phyloP scores from a whole-genome alignment of 2,797 vertebrate genomes.

The Mormyrops boulengeri region DNA sequence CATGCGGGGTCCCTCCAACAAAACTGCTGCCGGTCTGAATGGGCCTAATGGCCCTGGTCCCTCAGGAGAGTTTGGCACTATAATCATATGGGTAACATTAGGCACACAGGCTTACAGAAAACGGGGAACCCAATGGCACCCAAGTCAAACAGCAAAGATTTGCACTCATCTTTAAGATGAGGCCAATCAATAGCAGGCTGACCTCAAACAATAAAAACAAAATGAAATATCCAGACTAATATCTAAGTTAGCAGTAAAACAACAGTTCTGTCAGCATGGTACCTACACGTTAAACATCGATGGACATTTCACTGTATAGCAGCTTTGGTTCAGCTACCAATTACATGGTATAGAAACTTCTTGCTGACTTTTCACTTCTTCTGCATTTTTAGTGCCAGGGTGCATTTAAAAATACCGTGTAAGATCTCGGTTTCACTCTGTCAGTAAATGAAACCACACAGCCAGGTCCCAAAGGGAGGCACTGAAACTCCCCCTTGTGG shows the following conservation, averaged over 20 bases:
- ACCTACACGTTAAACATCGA: not conserved
- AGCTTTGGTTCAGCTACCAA: not conserved
- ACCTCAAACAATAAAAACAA: not conserved
- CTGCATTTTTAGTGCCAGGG: constrained; percentile 47
- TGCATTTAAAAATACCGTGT: constrained; percentile 52
- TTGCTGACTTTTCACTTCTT: constrained; percentile 54
- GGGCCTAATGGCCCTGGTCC: not conserved
- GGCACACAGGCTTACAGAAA: not conserved
- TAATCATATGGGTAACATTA: not conserved
- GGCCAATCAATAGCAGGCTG: not conserved
- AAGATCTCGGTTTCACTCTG: constrained; percentile 59
- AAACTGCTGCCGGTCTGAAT: not conserved
- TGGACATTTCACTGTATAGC: not conserved
- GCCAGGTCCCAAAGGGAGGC: not conserved
- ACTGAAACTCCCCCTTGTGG: not conserved
- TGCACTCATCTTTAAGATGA: not conserved
- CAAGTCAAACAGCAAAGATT: not conserved
- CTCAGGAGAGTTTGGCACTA: not conserved
- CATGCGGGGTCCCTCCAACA: not conserved
- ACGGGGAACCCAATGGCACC: not conserved
- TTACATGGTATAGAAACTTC: constrained; percentile 37
- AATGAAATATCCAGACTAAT: not conserved
- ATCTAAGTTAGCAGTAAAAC: not conserved
- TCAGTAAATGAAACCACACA: constrained; percentile 58
- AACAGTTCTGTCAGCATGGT: not conserved